A percentile compares a stretch with the other conserved stretches of the same genome.
phyloP scores from a whole-genome alignment of 2,888 invertebrate species.

The Archips xylosteana region DNA sequence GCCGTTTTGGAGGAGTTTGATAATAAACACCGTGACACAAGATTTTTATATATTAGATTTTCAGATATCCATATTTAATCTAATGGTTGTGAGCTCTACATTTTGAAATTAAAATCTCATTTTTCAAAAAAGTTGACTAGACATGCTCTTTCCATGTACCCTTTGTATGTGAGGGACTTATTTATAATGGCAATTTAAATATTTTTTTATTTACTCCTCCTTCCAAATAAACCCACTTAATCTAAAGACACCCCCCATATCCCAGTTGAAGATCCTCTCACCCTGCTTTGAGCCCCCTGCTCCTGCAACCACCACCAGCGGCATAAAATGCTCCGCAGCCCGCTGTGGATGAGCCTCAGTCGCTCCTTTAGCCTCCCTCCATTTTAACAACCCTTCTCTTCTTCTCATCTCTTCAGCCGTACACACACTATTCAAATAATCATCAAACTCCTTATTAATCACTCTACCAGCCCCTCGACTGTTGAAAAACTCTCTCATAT shows the following conservation, averaged over 20 bases:
- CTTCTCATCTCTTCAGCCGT: slow-evolving; percentile 65
- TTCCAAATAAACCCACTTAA: slow-evolving; percentile 78
- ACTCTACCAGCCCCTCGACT: slow-evolving; percentile 56
- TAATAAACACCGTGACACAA: no score
- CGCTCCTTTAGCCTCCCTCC: slow-evolving; percentile 71
- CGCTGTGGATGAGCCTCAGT: slow-evolving; percentile 71
- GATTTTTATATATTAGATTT: no score
- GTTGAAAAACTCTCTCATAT: slow-evolving; percentile 73
- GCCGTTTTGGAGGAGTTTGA: no score
- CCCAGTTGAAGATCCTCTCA: slow-evolving; percentile 76
- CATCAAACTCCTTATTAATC: slow-evolving; percentile 75
- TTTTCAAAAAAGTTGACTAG: no score
- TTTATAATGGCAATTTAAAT: background rate
- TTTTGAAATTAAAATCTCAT: no score
- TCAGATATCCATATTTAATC: no score
- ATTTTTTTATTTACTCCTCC: slow-evolving; percentile 52
- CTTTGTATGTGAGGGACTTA: no score
- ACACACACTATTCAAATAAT: slow-evolving; percentile 69
- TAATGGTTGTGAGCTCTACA: no score
- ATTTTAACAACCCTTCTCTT: slow-evolving; percentile 59
- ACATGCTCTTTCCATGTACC: no score
- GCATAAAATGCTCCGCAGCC: slow-evolving; percentile 80
- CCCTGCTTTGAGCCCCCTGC: slow-evolving; percentile 71
- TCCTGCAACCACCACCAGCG: slow-evolving; percentile 73
- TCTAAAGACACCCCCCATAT: slow-evolving; percentile 70